These are phyloP conservation scores for Cosmopolites sordidus DNA, from an alignment of 2,888 invertebrate species.

Conservation along the genomic window DNA sequence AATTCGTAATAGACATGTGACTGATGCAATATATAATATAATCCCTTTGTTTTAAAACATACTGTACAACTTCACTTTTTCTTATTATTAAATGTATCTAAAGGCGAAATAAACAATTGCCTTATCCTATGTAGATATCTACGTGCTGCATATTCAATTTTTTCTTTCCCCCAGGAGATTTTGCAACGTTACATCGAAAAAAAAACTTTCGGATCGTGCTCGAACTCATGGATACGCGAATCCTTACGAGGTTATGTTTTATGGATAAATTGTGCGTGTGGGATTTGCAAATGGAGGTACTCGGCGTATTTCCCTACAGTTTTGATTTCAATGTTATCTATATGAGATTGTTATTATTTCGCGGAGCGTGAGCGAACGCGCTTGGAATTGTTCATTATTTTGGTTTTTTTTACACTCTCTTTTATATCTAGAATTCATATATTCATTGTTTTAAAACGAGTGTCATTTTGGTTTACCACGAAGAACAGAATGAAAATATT, in stretches of 20 bases:
- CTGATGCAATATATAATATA: no score
- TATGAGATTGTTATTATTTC: background rate
- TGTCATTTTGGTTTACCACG: no score
- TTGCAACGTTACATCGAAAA: background rate
- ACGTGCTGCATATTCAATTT: slow-evolving; percentile 1
- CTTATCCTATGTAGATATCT: background rate
- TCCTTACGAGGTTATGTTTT: slow-evolving; percentile 18
- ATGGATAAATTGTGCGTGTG: slow-evolving; percentile 18
- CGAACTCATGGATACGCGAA: slow-evolving; percentile 13
- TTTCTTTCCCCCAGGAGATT: slow-evolving; percentile 1
- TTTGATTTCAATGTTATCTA: background rate
- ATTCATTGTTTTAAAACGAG: no score
- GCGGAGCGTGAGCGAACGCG: background rate
- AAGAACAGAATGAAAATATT: no score
- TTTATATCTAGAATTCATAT: no score
- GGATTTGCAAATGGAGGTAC: slow-evolving; percentile 10
- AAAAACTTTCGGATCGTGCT: slow-evolving; percentile 10
- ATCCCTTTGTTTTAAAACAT: no score
- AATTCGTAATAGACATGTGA: no score
- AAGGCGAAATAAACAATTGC: no score
- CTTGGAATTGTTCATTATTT: no score
- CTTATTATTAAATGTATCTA: no score
- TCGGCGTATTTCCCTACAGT: background rate
- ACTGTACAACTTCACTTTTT: no score
- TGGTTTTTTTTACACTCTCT: no score